Evolutionary conservation across 2,888 invertebrate species (phyloP), one percentile per base, ranked within the genome.

Genomic region (Pyralis farinalis): DNA sequence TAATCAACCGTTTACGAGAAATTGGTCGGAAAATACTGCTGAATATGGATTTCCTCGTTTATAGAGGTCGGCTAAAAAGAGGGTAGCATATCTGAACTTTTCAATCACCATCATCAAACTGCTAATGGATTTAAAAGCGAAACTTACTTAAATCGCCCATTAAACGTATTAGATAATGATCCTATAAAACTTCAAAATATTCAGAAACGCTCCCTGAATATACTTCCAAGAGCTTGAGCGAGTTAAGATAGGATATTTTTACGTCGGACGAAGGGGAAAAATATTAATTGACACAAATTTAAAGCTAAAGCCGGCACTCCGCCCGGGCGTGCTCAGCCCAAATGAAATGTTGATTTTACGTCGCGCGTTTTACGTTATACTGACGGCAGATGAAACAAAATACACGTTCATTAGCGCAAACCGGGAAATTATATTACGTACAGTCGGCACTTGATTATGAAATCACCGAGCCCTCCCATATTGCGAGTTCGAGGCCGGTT

Each of bases 371-470:
- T 71, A 73, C 71, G 64, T 70, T 59, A 59, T 64, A 58, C 68
- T 63, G 70, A 60, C 73, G 73, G 72, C 72, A 75, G 76, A 81
- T 75, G 82, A 83, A 84, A 84, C 82, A 83, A 86, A 85, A 84
- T 86, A 81, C 74, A 81, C 78, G 78, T 84, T 86, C 84, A 83
- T 85, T 85, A 84, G 80, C 69, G 77, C 71, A 68, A 65, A 71
- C 70, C 67, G 63, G 70, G 68, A 81, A 82, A 84, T 84, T 74
- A 79, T 77, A 82, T 84, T 82, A 51, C 50, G 42, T 47, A 80
- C 74, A 69, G 69, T 64, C 68, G 54, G 74, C 65, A 72, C 74
- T 80, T 80, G 79, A 79, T 80, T 83, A 82, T 82, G 65, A 74
- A 76, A 75, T 77, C 72, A 66, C 60, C 60, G 61, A 53, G 59